These are phyloP conservation scores for Catostylus mosaicus DNA, from an alignment of 30 jellyfish, hydroid and myxozoan species.

Conservation along the genomic window DNA sequence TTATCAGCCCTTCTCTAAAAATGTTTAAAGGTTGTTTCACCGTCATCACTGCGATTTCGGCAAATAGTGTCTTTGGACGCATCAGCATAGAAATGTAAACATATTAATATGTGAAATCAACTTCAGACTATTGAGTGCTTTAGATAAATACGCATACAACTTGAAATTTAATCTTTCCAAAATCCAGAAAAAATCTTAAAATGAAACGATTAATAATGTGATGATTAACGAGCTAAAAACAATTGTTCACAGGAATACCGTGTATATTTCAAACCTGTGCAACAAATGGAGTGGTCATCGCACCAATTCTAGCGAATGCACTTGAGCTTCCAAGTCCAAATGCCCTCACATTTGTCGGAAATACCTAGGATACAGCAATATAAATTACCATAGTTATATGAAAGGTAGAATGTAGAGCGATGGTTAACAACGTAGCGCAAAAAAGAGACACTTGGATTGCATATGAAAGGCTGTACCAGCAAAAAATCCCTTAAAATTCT, in stretches of 20 bases:
- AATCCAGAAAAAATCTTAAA: neutral
- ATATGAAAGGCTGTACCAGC: neutral
- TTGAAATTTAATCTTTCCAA: neutral
- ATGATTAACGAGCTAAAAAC: too few species aligned
- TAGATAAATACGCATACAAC: neutral
- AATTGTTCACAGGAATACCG: neutral
- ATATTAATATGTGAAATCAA: neutral
- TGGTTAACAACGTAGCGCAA: neutral
- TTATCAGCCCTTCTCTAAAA: neutral
- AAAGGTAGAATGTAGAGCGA: neutral
- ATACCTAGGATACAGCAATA: slow-evolving; percentile 51
- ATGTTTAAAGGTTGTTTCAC: too few species aligned
- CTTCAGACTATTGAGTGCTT: neutral
- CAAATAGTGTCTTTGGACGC: neutral
- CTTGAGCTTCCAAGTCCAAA: slow-evolving; percentile 89
- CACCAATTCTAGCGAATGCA: slow-evolving; percentile 83
- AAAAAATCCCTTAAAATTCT: neutral
- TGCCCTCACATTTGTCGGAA: slow-evolving; percentile 91
- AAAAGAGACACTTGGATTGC: neutral
- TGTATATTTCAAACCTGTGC: slow-evolving; percentile 77
- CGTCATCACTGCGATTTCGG: neutral
- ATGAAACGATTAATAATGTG: neutral
- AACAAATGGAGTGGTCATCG: slow-evolving; percentile 90
- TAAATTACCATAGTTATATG: neutral
- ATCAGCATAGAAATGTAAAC: neutral